Percentiles rank a stretch among this genome's conserved stretches.
Evolutionary conservation across 2,113 vertebrate genomes (phyloP).

Genomic region (Stegastes partitus): DNA sequence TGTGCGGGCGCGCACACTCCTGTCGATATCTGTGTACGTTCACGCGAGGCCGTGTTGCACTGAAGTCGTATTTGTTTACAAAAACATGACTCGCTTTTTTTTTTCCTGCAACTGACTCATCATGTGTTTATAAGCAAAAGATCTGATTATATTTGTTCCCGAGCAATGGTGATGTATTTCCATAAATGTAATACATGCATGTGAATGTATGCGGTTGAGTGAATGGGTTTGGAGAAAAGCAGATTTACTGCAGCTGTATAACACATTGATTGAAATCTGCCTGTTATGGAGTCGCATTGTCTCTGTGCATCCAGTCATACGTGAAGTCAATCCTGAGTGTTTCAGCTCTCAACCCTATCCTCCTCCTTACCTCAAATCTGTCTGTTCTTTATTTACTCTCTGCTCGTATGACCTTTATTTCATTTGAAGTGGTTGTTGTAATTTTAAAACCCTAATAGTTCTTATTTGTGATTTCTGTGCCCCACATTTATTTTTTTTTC

Average conservation of each 20-base stretch:
- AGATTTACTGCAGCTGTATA: constrained; percentile 53
- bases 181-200: neutral
- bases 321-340: constrained; percentile 35
- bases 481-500: constrained; percentile 1
- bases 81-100: constrained; percentile 56
- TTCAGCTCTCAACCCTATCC: constrained; percentile 9
- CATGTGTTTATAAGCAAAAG: constrained; percentile 12
- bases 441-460: neutral
- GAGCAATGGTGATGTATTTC: neutral
- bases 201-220: neutral
- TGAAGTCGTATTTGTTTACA: constrained; percentile 54
- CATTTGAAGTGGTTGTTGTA: neutral
- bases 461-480: constrained; percentile 6
- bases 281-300: constrained; percentile 52
- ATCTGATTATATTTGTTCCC: neutral
- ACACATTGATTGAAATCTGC: constrained; percentile 52
- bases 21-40: constrained; percentile 27
- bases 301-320: constrained; percentile 11
- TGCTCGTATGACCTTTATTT: constrained; percentile 18
- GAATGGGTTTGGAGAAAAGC: neutral
- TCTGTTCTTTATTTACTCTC: constrained; percentile 27
- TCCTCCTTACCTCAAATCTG: neutral
- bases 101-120: constrained; percentile 44
- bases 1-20: constrained; percentile 23
- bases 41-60: constrained; percentile 25